Percentiles rank a stretch among this genome's conserved stretches.
Evolutionary conservation across 2,888 invertebrate species (phyloP).

Genomic region (Rhopalosiphum nymphaeae): DNA sequence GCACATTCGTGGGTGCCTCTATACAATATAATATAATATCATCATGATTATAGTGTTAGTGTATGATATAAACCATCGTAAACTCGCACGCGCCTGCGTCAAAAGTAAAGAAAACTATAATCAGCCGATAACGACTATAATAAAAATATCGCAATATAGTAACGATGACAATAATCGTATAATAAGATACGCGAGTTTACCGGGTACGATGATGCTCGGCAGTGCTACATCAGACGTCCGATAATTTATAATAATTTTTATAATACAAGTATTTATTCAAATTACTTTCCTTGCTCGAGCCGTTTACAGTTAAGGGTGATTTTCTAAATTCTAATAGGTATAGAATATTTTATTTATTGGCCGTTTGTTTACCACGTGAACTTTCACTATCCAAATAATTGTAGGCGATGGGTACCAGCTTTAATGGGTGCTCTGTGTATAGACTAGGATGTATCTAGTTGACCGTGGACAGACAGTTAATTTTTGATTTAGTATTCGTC

Average conservation of each 20-base stretch:
- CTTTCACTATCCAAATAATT: neutral
- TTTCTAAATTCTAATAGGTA: neutral
- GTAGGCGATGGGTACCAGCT: neutral
- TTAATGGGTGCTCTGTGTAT: too few relatives aligned
- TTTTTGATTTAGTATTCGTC: neutral
- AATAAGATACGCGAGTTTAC: neutral
- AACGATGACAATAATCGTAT: neutral
- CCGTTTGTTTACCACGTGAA: neutral
- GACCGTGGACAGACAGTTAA: neutral
- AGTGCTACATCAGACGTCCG: neutral
- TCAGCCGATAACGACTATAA: conserved; percentile 34
- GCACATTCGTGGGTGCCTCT: neutral
- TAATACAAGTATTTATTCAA: neutral
- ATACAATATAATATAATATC: neutral
- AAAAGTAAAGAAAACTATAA: neutral
- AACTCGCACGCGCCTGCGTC: neutral
- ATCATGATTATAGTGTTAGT: neutral
- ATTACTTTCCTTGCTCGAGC: neutral
- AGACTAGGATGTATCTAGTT: neutral
- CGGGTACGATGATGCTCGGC: neutral
- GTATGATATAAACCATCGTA: neutral
- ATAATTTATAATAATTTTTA: neutral
- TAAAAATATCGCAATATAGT: neutral
- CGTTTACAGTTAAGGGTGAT: neutral
- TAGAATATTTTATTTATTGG: neutral